Evolutionary conservation across 2,888 invertebrate species (phyloP).

Genomic region (Epirrhoe alternata): DNA sequence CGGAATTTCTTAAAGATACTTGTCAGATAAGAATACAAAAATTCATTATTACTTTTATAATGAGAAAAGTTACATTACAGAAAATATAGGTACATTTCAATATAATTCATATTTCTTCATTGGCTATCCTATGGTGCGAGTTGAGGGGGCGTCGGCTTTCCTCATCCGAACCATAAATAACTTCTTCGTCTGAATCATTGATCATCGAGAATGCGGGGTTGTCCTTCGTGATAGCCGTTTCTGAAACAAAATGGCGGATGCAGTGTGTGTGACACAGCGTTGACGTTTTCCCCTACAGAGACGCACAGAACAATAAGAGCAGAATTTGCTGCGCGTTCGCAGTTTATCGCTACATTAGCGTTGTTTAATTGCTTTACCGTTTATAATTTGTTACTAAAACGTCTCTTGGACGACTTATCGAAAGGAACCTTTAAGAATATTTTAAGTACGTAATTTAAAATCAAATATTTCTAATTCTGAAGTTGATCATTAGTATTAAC

Average conservation of each 20-base stretch:
- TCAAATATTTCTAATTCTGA: not conserved
- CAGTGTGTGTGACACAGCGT: not conserved
- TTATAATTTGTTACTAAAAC: not conserved
- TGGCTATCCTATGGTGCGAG: slow-evolving; percentile 87
- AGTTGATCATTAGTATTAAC: not conserved
- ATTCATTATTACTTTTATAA: slow-evolving; percentile 37
- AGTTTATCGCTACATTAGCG: not conserved
- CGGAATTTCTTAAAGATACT: not conserved
- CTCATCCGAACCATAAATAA: slow-evolving; percentile 96
- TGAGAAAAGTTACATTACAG: slow-evolving; percentile 37
- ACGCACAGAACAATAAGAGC: not conserved
- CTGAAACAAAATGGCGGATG: slow-evolving; percentile 79
- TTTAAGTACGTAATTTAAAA: not conserved
- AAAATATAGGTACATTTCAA: slow-evolving; percentile 41
- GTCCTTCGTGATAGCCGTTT: slow-evolving; percentile 96
- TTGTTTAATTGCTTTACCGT: not conserved
- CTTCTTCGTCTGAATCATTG: slow-evolving; percentile 98
- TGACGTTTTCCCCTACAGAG: not conserved
- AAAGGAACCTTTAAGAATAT: not conserved
- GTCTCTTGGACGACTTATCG: not conserved
- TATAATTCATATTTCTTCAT: slow-evolving; percentile 77
- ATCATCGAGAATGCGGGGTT: slow-evolving; percentile 99
- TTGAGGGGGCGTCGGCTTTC: slow-evolving; percentile 93
- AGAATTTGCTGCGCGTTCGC: slow-evolving; percentile 8
- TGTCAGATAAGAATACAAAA: slow-evolving; percentile 19